Conservation (phyloP, 2,113 vertebrate species). For the Agelaius tricolor region DNA sequence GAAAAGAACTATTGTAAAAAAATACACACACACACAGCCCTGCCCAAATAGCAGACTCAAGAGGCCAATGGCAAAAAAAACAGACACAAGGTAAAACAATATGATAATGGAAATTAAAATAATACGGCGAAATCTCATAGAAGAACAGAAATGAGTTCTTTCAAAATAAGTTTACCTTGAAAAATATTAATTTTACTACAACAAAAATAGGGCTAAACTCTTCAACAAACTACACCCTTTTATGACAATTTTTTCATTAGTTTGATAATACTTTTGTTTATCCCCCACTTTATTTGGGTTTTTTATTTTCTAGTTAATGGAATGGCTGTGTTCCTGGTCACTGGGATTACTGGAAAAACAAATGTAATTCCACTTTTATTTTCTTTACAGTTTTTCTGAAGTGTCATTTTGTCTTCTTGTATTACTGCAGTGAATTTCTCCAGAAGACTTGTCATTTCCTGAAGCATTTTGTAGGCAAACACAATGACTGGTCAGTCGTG, state of each 20-base stretch:
- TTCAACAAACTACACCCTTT: neutral
- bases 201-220: neutral
- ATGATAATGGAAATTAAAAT: neutral
- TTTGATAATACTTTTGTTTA: neutral
- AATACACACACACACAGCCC: fast-evolving
- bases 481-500: neutral
- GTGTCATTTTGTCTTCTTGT: neutral
- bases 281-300: neutral
- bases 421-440: neutral
- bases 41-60: neutral
- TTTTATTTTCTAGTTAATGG: neutral
- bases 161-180: neutral
- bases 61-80: neutral
- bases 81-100: neutral
- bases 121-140: neutral
- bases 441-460: neutral
- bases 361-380: neutral
- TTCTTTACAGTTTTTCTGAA: neutral
- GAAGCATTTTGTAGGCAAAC: neutral
- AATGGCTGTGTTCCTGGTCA: neutral
- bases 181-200: neutral
- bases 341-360: neutral
- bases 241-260: neutral
- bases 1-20: neutral
- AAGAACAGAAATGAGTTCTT: neutral